Percentiles rank a stretch among this genome's conserved stretches.
Evolutionary conservation across 2,113 vertebrate genomes (phyloP).

Genomic region (Cottus gobio): DNA sequence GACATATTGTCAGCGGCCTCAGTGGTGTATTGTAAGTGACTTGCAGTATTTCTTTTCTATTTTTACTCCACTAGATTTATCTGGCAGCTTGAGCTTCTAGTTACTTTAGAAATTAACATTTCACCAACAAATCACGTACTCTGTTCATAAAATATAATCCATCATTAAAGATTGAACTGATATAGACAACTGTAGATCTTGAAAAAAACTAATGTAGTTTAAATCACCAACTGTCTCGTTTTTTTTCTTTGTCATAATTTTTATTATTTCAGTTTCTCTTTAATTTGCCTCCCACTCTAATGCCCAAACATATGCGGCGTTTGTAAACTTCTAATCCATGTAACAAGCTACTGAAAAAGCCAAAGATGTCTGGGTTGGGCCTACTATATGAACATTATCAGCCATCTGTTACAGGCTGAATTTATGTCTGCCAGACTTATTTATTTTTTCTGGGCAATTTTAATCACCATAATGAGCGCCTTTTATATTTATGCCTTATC

Average conservation of each 20-base stretch:
- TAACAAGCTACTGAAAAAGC: neutral
- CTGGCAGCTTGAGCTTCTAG: neutral
- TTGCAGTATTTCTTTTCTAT: neutral
- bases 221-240: neutral
- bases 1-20: neutral
- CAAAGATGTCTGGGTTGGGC: neutral
- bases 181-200: neutral
- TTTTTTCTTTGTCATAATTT: neutral
- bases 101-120: neutral
- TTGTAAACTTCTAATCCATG: neutral
- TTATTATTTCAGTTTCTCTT: neutral
- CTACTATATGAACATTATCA: neutral
- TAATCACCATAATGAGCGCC: neutral
- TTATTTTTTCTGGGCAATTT: neutral
- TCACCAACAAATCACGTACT: neutral
- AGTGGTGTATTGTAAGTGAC: neutral
- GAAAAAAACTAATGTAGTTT: neutral
- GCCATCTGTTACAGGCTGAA: neutral
- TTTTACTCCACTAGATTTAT: neutral
- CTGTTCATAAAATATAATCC: neutral
- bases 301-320: neutral
- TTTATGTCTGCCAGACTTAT: neutral
- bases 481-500: conserved; percentile 10
- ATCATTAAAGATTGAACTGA: no score
- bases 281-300: neutral